Evolutionary conservation across 2,797 vertebrate species (phyloP), one percentile per base, ranked within the genome.

Genomic region (Eulemur albifrons): DNA sequence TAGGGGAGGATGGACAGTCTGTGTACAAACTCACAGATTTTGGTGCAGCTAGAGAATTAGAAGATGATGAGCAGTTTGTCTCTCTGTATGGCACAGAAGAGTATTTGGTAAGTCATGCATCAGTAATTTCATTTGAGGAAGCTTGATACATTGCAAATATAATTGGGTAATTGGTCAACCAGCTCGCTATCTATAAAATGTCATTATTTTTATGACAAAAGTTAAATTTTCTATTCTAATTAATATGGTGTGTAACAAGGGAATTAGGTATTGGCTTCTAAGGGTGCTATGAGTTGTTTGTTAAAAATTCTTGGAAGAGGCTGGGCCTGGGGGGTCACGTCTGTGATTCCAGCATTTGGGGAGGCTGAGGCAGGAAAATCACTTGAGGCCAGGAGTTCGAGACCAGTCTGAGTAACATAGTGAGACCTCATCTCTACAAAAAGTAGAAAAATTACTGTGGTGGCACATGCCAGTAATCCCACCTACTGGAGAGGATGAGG

Each of bases 21-120:
- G 99, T 99, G 70, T 99, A 99, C 98, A 99, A 99, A 87, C 99
- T 99, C 73, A 99, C 99, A 0, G 99, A 99, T 98, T 99, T 99
- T 7, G 99, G 99, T 30, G 99, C 99, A 0, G 99, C 99, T 7
- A 98, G 99, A 88, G 99, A 99, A 96, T 98, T 99, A 69, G 99
- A 99, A 97, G 99, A 99, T 93, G 99, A 99, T 82, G 99, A 99
- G 93, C 99, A 99, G 95, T 99, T 99, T 95, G 99, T 99, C 88
- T 99, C 99, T 5, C 99, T 99, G 45, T 99, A 99, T 85, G 99
- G 99, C 84, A 99, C 99, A 0, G 99, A 99, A 98, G 99, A 99
- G 40, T 99, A 99, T 95, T 98, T 99, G 98, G 99, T 99, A 98
- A 99, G 98, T 61, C 2, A 1, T 69, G 1, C 45, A 4, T 80